Evolutionary conservation across 2,113 vertebrate species (phyloP).

Genomic region (Microtus ochrogaster): DNA sequence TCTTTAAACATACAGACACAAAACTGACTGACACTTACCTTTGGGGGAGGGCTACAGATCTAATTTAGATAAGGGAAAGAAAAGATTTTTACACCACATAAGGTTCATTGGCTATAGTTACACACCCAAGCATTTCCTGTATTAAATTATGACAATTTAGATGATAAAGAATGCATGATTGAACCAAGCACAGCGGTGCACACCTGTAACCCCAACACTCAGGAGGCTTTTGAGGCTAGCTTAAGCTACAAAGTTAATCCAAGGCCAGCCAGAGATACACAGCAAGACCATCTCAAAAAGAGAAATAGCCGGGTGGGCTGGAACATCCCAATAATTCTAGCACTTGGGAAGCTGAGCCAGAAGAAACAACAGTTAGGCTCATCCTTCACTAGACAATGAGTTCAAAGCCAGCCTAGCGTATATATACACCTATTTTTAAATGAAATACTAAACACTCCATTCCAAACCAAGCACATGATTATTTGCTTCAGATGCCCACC

Average conservation of each 20-base stretch:
- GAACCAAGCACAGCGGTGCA: neutral
- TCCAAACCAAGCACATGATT: neutral
- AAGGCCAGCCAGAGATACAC: neutral
- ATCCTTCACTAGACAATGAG: neutral
- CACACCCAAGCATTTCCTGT: neutral
- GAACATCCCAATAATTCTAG: neutral
- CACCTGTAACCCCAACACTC: neutral
- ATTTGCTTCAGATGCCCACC: neutral
- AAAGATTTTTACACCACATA: neutral
- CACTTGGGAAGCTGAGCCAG: neutral
- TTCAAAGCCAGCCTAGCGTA: neutral
- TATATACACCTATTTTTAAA: neutral
- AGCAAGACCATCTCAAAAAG: no score
- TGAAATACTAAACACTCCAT: neutral
- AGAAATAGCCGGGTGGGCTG: neutral
- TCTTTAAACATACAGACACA: neutral
- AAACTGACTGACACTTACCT: neutral
- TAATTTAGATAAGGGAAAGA: neutral
- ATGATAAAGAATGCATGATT: neutral
- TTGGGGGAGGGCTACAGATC: neutral
- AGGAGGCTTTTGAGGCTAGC: neutral
- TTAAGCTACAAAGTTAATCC: neutral
- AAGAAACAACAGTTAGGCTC: no score
- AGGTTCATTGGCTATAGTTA: neutral
- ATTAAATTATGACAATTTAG: constrained; percentile 24